Conservation (phyloP, 2,113 vertebrate species). For the Gopherus evgoodei region DNA sequence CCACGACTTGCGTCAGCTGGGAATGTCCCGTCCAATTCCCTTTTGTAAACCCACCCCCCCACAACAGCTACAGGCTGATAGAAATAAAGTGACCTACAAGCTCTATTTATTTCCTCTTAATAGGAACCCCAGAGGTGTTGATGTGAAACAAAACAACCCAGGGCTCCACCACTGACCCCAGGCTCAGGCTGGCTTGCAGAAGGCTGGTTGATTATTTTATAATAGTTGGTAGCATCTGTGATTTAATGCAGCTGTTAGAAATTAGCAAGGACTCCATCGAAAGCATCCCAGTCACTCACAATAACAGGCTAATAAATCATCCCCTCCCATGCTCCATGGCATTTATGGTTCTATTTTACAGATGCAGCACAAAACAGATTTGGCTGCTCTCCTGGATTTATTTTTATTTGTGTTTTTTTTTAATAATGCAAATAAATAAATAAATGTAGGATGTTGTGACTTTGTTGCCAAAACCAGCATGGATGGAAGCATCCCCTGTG, state of each 20-base stretch:
- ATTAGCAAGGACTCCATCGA: conserved; percentile 80
- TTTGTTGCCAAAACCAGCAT: conserved; percentile 66
- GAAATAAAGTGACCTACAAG: conserved; percentile 41
- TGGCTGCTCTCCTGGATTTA: conserved; percentile 68
- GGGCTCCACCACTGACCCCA: conserved; percentile 63
- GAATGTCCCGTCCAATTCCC: conserved; percentile 38
- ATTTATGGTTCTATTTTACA: conserved; percentile 80
- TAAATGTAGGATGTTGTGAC: conserved; percentile 54
- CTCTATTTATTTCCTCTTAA: conserved; percentile 61
- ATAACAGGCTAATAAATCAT: conserved; percentile 85
- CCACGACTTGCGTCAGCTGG: conserved; percentile 31
- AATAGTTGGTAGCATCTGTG: conserved; percentile 80
- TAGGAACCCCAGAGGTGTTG: conserved; percentile 44
- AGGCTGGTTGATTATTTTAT: conserved; percentile 78
- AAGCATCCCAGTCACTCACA: conserved; percentile 82
- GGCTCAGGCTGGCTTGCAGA: conserved; percentile 68
- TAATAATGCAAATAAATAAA: conserved; percentile 73
- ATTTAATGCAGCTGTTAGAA: conserved; percentile 84
- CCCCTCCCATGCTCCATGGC: conserved; percentile 71
- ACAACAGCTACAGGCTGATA: conserved; percentile 58
- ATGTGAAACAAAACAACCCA: conserved; percentile 47
- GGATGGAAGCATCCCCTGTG: conserved; percentile 41
- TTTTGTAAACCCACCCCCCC: conserved; percentile 57
- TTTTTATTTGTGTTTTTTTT: conserved; percentile 78
- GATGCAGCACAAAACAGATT: conserved; percentile 73